Evolutionary conservation across 2,113 vertebrate species (phyloP).

Genomic region (Grammomys dolichurus): DNA sequence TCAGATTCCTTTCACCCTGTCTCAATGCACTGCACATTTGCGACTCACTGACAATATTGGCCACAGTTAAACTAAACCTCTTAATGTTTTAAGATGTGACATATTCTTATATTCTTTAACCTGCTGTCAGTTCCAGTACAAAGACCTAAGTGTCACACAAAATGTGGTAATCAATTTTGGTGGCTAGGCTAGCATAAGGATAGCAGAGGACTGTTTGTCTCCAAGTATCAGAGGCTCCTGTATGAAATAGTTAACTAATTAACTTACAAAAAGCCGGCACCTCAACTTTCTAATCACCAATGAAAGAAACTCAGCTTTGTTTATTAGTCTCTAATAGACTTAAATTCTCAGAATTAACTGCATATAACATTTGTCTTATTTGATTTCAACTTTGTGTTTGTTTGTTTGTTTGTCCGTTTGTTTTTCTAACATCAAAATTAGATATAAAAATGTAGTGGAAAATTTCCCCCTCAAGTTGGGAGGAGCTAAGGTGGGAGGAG

Average conservation of each 20-base stretch:
- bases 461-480: too few relatives aligned
- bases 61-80: not conserved
- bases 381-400: not conserved
- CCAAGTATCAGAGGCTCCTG: not conserved
- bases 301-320: not conserved
- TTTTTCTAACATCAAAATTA: constrained; percentile 1
- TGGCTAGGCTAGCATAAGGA: not conserved
- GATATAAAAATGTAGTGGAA: not conserved
- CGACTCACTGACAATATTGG: not conserved
- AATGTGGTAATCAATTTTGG: constrained; percentile 46
- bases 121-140: not conserved
- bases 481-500: too few relatives aligned
- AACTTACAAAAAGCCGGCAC: not conserved
- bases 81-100: constrained; percentile 39
- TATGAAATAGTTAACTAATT: not conserved
- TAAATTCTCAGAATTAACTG: not conserved
- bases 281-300: not conserved
- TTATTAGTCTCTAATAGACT: not conserved
- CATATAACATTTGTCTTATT: not conserved
- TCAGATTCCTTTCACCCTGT: not conserved
- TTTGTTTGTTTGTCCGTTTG: not conserved
- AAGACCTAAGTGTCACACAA: constrained; percentile 11
- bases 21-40: not conserved
- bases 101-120: constrained; percentile 20
- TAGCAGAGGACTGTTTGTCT: not conserved